Base-by-base conservation (phyloP, 2,888 invertebrate genomes). In the Corythucha ciliata region DNA sequence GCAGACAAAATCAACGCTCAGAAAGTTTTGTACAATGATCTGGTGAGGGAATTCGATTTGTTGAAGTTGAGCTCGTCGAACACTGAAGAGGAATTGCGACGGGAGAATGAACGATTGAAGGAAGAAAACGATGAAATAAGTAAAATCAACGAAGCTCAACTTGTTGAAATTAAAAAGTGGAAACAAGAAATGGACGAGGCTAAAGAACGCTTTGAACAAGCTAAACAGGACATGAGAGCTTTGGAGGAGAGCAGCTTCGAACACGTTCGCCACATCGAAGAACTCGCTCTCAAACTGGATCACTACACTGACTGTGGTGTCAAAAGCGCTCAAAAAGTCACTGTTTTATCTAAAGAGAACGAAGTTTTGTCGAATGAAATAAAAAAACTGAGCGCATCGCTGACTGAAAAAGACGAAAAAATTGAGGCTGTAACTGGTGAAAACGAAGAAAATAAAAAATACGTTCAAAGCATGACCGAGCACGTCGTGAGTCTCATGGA, bases 1-100 rank as follows among this genome's bases (percentile, higher is more conserved):
- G 37, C 48, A 33, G 50, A 54, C 37, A 53, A 55, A 36, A 44
- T 58, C 22, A 52, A 48, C 32, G 53, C 51, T 21, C 55, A 58
- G 42, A 56, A 49, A 44, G 45, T 34, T 39, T 24, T 46, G 6
- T 52, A 53, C 37, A n/a, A 4, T 29, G 16, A 29, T 22, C 46
- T 54, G n/a, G 44, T 45, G 24, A 27, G 48, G 6, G 33, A 54
- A 16, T 52, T 51, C 29, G 47, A 44, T 29, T 33, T 47, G 22
- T 14, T 52, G 2, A 48, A 41, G 44, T 27, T 26, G 6, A 39
- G 22, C n/a, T 41, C 16, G 24, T 16, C 22, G 21, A 22, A 36
- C 18, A 42, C 48, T 37, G 33, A 47, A 16, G n/a, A n/a, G 7
- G 20, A 37, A 32, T 26, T 54, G 12, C 20, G n/a, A 8, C 16